Evolutionary conservation across 1,140 invertebrate species (phyloP), one percentile per base, ranked within the genome.

Genomic region (Metaphire vulgaris): DNA sequence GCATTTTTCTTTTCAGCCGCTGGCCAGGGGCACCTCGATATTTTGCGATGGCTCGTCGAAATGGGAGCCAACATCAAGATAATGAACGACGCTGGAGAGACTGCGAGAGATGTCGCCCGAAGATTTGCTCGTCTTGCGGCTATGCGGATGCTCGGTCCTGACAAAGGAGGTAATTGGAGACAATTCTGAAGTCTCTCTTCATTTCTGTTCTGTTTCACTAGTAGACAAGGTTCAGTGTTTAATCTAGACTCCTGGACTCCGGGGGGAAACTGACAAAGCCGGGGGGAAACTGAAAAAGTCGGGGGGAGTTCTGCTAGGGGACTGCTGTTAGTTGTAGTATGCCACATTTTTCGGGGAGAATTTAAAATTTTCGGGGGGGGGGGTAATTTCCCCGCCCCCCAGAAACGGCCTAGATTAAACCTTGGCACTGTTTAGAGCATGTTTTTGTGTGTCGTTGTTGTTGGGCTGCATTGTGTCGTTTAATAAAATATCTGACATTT

Each of bases 41-140:
- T 87, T 33, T 77, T 87, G 29, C 83, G 86, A 74, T 87, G 86
- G 86, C 77, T 87, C 65, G 83, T 87, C 28, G 85, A 87, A 78
- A 85, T 85, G 82, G 86, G 85, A 1, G 84, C 86, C 6, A 83
- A 86, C 74, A 80, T 85, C 79, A 79, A 79, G 15, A 83, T 86
- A 16, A 78, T 79, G 1, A 87, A 86, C 76, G 74, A 83, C 30
- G 83, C 84, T 28, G 86, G 84, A 15, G 86, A 87, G 66, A 83
- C 82, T 64, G 80, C 85, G 16, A 79, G 81, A 33, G 86, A 87
- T 75, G 80, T 87, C 2, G 86, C 85, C 21, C 76, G 81, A 21
- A 75, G 86, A 75, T 87, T 86, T 79, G 81, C 83, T 69, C 84
- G 86, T 73, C 80, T 86, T 2, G 84, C 85, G n/a, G 84, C 84